phyloP scores from a whole-genome alignment of 1,140 invertebrate genomes.

The Ephestia elutella region DNA sequence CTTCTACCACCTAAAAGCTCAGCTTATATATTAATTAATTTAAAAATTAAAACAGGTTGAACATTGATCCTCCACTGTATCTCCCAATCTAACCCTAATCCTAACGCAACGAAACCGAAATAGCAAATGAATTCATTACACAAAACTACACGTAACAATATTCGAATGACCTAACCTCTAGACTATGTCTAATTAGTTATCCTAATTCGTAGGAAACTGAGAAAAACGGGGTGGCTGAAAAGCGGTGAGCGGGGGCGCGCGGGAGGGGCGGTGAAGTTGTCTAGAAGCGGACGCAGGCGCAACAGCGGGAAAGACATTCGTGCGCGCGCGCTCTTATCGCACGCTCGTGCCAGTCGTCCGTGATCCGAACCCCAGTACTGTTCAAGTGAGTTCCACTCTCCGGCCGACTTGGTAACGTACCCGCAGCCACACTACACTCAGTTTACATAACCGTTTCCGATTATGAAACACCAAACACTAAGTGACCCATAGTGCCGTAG shows the following conservation, averaged over 20 bases:
- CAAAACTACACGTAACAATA: not conserved
- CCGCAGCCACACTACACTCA: conserved; percentile 21
- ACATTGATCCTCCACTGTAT: too few species aligned
- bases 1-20: too few species aligned
- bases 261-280: conserved; percentile 7
- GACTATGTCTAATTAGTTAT: conserved; percentile 6
- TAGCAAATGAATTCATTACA: not conserved
- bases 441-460: conserved; percentile 13
- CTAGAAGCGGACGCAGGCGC: conserved; percentile 25
- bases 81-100: not conserved
- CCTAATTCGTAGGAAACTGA: conserved; percentile 8
- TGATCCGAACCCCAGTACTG: conserved; percentile 15
- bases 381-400: conserved; percentile 28
- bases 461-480: conserved; percentile 22
- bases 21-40: too few species aligned
- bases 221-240: conserved; percentile 15
- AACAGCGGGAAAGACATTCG: conserved; percentile 31
- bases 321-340: conserved; percentile 39
- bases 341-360: conserved; percentile 25
- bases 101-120: not conserved
- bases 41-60: too few species aligned
- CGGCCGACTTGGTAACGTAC: conserved; percentile 48
- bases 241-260: conserved; percentile 18
- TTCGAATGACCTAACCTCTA: conserved; percentile 2
- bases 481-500: conserved; percentile 8